These are phyloP conservation scores for Hepsetus odoe DNA, from an alignment of 2,113 vertebrate genomes.

Conservation along the genomic window DNA sequence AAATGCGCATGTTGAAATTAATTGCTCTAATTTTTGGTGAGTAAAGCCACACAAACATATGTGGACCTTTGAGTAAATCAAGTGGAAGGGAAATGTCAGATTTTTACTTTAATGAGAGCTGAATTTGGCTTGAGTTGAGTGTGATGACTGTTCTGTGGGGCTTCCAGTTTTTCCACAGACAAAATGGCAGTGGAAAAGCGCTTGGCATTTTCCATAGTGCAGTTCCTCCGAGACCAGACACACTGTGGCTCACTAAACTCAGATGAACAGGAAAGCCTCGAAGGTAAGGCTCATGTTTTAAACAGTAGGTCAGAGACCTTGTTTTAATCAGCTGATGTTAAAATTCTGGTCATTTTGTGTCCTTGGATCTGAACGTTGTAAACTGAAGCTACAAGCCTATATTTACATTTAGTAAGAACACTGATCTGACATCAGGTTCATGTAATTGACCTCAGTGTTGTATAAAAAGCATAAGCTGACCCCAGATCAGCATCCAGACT, in stretches of 20 bases:
- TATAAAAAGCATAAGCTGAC: too few species aligned
- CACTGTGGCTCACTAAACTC: slow-evolving; percentile 87
- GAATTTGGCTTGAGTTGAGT: slow-evolving; percentile 42
- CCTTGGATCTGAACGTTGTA: background rate
- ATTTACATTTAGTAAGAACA: background rate
- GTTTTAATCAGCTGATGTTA: background rate
- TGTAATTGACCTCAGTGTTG: too few species aligned
- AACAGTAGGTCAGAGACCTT: slow-evolving; percentile 11
- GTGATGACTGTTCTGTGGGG: slow-evolving; percentile 19
- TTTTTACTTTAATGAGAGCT: background rate
- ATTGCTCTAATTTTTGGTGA: background rate
- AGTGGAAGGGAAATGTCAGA: background rate
- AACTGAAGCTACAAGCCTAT: background rate
- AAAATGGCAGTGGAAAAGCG: slow-evolving; percentile 95
- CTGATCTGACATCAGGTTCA: background rate
- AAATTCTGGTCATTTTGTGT: background rate
- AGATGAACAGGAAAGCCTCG: slow-evolving; percentile 96
- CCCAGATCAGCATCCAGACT: too few species aligned
- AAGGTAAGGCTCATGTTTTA: slow-evolving; percentile 78
- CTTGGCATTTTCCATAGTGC: slow-evolving; percentile 92
- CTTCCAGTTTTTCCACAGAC: slow-evolving; percentile 52
- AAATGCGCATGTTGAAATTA: background rate
- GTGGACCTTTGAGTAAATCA: too few species aligned
- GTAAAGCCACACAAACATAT: background rate
- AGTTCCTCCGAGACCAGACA: slow-evolving; percentile 95